Evolutionary conservation across 1,140 invertebrate species (phyloP), one percentile per base, ranked within the genome.

Genomic region (Metaphire vulgaris): DNA sequence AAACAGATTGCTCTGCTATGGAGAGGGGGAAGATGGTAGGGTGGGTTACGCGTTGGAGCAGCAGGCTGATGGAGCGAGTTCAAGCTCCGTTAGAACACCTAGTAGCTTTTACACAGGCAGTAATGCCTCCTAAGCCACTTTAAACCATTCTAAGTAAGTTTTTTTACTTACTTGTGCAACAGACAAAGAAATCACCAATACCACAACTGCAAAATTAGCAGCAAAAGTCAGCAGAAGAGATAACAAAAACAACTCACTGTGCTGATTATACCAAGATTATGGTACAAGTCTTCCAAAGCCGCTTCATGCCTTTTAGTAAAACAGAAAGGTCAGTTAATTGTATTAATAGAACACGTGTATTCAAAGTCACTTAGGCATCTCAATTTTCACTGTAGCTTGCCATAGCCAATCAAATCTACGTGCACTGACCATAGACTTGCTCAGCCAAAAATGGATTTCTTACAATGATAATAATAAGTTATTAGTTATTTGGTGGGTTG

Each of bases 211-310:
- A n/a, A n/a, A n/a, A n/a, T n/a, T n/a, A n/a, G n/a, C n/a, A n/a
- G n/a, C n/a, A n/a, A n/a, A n/a, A n/a, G n/a, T n/a, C n/a, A n/a
- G n/a, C n/a, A n/a, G n/a, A n/a, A n/a, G n/a, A 15, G 64, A 15
- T n/a, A n/a, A n/a, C 64, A 65, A 69, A 14, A 75, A 16, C 1
- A 26, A 82, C 84, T 83, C 79, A 85, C 84, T 69, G 79, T 72
- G 76, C 80, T 83, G 56, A 85, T 83, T 1, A 83, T 69, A 72
- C 75, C 80, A 0, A 85, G 79, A 76, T 84, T 83, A 66, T 85
- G 83, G 66, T 83, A 80, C 82, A 85, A 83, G 33, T 85, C 84
- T 72, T 85, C 84, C 15, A 85, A 78, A 56, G 81, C 78, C 30
- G 80, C 69, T 73, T 85, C 84, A 81, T 85, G 84, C 78, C 83